Evolutionary conservation across 2,888 invertebrate species (phyloP).

Genomic region (Caenorhabditis japonica): DNA sequence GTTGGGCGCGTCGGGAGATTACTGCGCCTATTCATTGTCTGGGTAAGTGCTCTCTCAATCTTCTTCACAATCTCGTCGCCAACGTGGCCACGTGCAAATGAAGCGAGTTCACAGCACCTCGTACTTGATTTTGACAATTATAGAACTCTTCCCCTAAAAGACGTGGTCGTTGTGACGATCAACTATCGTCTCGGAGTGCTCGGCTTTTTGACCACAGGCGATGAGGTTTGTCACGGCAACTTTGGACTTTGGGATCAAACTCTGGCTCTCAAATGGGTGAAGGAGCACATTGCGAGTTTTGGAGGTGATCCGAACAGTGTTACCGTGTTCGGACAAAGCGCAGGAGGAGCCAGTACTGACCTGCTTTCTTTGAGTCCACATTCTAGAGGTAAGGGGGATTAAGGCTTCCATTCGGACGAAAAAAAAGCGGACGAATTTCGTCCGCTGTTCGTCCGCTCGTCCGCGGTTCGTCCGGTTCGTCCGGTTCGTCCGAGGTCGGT

Average conservation of each 20-base stretch:
- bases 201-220: conserved; percentile 64
- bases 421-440: too few species aligned
- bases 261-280: conserved; percentile 72
- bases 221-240: conserved; percentile 60
- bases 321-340: conserved; percentile 73
- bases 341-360: conserved; percentile 63
- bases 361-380: conserved; percentile 62
- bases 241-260: conserved; percentile 73
- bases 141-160: conserved; percentile 67
- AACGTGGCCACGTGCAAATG: too few species aligned
- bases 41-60: conserved; percentile 23
- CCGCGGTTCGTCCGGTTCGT: too few species aligned
- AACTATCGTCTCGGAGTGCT: conserved; percentile 70
- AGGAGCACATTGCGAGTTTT: conserved; percentile 70
- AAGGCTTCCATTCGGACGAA: too few species aligned
- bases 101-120: too few species aligned
- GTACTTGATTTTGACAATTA: too few species aligned
- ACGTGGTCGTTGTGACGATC: conserved; percentile 67
- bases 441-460: too few species aligned
- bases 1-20: conserved; percentile 16
- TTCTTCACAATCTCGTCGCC: too few species aligned
- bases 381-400: conserved; percentile 49
- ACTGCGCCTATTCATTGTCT: conserved; percentile 30
- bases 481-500: too few species aligned
- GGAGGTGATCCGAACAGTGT: conserved; percentile 71